Conservation (phyloP, 2,888 invertebrate species). For the Lasius fuliginosus region DNA sequence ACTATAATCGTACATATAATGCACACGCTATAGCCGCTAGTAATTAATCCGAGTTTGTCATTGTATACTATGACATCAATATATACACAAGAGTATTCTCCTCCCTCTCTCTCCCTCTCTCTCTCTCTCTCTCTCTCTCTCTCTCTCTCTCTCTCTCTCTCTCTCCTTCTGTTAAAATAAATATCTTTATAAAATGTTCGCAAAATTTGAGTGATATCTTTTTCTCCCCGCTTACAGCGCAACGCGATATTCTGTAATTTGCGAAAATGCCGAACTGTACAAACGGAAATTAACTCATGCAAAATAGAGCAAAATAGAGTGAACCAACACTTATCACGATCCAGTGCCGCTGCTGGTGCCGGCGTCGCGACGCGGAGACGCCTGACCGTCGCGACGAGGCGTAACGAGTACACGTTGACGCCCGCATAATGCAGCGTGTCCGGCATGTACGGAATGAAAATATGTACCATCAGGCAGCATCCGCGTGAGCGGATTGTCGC, state of each 20-base stretch:
- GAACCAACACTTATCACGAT: slow-evolving; percentile 44
- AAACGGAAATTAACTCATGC: slow-evolving; percentile 37
- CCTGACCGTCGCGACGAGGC: slow-evolving; percentile 48
- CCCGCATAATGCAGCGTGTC: slow-evolving; percentile 62
- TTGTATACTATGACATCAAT: slow-evolving; percentile 21
- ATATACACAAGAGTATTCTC: not conserved
- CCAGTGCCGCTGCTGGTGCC: slow-evolving; percentile 16
- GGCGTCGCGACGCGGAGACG: slow-evolving; percentile 52
- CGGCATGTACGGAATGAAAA: slow-evolving; percentile 56
- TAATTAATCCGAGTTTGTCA: slow-evolving; percentile 58
- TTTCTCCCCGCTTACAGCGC: not conserved
- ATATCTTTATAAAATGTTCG: not conserved
- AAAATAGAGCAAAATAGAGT: not conserved
- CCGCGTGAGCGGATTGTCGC: slow-evolving; percentile 48
- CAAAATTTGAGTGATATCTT: not conserved
- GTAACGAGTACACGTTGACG: slow-evolving; percentile 49
- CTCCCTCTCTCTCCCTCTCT: not conserved
- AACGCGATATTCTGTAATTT: slow-evolving; percentile 24
- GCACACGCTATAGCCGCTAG: slow-evolving; percentile 43
- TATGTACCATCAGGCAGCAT: slow-evolving; percentile 51
- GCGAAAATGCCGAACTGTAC: slow-evolving; percentile 26
- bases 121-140: not conserved
- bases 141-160: not conserved
- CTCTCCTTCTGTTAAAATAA: not conserved
- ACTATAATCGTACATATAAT: slow-evolving; percentile 60